Evolutionary conservation across 2,888 invertebrate genomes (phyloP), one percentile per base, ranked within the genome.

Genomic region (Parnassius glacialis): DNA sequence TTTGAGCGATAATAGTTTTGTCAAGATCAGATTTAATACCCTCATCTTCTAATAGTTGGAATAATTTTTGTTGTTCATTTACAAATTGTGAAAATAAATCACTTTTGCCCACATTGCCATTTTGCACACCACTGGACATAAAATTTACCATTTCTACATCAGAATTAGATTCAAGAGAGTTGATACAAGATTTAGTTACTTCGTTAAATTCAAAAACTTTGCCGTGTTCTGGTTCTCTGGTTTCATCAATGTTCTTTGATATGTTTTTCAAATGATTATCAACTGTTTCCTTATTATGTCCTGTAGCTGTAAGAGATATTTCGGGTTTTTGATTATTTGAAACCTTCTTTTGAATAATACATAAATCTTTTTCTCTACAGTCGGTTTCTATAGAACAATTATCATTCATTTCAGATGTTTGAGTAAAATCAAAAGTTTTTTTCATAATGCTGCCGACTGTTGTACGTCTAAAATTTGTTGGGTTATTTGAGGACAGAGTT

Each of bases 391-490:
- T n/a, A 3, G 3, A 34, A 5, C 43, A 53, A 43, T 20, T 20
- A 9, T 48, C 48, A 48, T 11, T 51, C 11, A 20, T 12, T 50
- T 51, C 47, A 48, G 47, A 12, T 43, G 10, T 25, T 25, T 52
- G 2, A 25, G 10, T 10, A 44, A 43, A 9, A 20, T 44, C 57
- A 59, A 61, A 54, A 56, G 51, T 34, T 42, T 59, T 47, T 51
- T 51, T 45, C 16, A 52, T 52, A 55, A 78, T 69, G 57, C 67
- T 72, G 57, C 76, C 82, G 70, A 87, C 79, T 20, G 83, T 80
- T 82, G 84, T 83, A 61, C 70, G 78, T 72, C 82, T 79, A 65
- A 86, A 68, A 68, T 85, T 87, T 69, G 63, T 84, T 52, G 85
- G 85, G 69, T 84, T 87, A 55, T 74, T 64, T 60, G 70, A 69